Percentiles rank a stretch among this genome's conserved stretches.
These are phyloP conservation scores for Cartodere bifasciata DNA, from an alignment of 2,888 invertebrate genomes.

Conservation along the genomic window DNA sequence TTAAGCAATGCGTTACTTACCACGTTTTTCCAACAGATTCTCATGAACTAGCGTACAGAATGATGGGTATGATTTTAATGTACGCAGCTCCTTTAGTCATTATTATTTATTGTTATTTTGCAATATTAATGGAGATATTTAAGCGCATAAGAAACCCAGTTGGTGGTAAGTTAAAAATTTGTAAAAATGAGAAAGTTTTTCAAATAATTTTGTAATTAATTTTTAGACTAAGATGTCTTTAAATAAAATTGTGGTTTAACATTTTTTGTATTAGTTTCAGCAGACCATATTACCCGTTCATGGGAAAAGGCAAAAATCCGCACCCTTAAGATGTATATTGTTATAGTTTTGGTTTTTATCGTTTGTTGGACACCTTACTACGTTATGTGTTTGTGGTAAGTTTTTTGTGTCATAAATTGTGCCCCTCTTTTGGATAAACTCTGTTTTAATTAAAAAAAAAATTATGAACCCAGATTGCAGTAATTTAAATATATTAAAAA, in stretches of 20 bases:
- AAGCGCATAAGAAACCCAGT: constrained; percentile 52
- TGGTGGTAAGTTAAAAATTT: constrained; percentile 33
- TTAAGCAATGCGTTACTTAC: constrained; percentile 83
- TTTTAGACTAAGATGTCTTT: background rate
- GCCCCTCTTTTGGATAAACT: no score
- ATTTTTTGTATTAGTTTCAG: constrained; percentile 18
- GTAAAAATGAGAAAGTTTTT: background rate
- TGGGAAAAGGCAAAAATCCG: constrained; percentile 72
- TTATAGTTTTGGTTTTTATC: constrained; percentile 85
- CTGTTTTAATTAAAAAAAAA: no score
- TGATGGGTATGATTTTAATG: constrained; percentile 77
- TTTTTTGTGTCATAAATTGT: no score
- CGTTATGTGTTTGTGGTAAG: constrained; percentile 77
- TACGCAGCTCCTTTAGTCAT: constrained; percentile 74
- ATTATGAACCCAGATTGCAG: no score
- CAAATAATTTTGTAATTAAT: background rate
- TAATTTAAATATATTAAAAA: no score
- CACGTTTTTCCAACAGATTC: constrained; percentile 58
- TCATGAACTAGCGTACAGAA: constrained; percentile 68
- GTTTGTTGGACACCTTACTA: constrained; percentile 96
- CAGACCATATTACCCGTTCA: constrained; percentile 42
- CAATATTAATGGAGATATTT: constrained; percentile 77
- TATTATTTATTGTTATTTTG: constrained; percentile 79
- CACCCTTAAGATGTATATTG: constrained; percentile 89
- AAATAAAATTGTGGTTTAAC: background rate